These are phyloP conservation scores for Callinectes sapidus DNA, from an alignment of 2,888 invertebrate genomes.

Conservation along the genomic window DNA sequence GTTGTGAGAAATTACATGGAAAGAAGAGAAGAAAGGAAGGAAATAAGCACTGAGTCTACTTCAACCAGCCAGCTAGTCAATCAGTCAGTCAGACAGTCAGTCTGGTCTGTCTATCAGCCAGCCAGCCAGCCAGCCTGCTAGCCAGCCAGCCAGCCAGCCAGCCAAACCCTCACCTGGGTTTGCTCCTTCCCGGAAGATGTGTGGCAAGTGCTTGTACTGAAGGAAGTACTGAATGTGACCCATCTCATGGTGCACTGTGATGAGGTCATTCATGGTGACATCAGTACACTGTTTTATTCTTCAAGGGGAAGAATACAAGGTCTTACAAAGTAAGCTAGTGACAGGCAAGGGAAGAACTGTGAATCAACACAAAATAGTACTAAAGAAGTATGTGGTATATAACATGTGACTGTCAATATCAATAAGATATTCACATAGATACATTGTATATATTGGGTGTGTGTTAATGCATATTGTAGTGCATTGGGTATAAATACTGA, in stretches of 20 bases:
- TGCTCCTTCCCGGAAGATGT: constrained; percentile 87
- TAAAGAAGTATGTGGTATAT: not conserved
- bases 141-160: not conserved
- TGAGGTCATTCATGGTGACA: constrained; percentile 85
- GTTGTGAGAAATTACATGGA: not conserved
- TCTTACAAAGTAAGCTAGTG: not conserved
- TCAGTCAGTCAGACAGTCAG: too few species aligned
- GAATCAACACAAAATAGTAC: not conserved
- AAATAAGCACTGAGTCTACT: not conserved
- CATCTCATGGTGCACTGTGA: constrained; percentile 92
- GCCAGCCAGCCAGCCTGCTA: not conserved
- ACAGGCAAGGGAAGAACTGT: not conserved
- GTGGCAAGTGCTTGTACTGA: constrained; percentile 81
- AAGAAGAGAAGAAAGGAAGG: not conserved
- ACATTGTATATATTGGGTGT: not conserved
- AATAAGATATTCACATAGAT: not conserved
- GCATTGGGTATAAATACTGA: not conserved
- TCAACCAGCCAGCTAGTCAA: not conserved
- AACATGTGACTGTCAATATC: not conserved
- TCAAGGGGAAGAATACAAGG: constrained; percentile 59
- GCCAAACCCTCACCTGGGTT: constrained; percentile 83
- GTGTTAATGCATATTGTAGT: too few species aligned
- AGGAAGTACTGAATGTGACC: constrained; percentile 85
- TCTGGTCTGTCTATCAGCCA: not conserved
- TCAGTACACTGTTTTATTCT: constrained; percentile 90